Evolutionary conservation across 2,113 vertebrate genomes (phyloP), one percentile per base, ranked within the genome.

Genomic region (Chlamydotis undulata): DNA sequence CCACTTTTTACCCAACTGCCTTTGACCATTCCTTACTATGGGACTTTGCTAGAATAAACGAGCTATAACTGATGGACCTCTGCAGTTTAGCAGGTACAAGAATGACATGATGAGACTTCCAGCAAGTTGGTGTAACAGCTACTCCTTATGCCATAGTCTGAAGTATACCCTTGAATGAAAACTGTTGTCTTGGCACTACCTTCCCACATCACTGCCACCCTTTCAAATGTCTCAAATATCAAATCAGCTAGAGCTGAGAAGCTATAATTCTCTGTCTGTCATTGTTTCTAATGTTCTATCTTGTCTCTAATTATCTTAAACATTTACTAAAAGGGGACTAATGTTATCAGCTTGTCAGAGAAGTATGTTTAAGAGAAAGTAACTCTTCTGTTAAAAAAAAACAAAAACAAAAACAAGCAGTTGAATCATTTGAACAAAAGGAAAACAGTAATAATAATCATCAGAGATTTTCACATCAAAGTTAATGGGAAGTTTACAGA

Each of bases 151-250:
- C 9, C 43, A 21, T 28, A 28, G 28, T 50, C 22, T 88, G 74
- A 61, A 53, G 16, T 50, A 35, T 13, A 67, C 1, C 22, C 19
- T 82, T 55, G 35, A 11, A 19, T 79, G 23, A 70, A 45, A 94
- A 16, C n/a, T 75, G 2, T 45, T 59, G 6, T 55, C 61, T 75
- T 55, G 65, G 9, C 1, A 1, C 52, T 71, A 8, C 49, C 35
- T 83, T 45, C 12, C 39, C 31, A 28, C 26, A 71, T 41, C 26
- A 35, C 47, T 0, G 0, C 14, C n/a, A 73, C 3, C 0, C 28
- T 59, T 85, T 64, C 28, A 85, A 25, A 43, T 33, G 14, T 79
- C 50, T 86, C 67, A 80, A 41, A 69, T 39, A 21, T 61, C 53
- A 61, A 43, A 79, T 41, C 43, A 85, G 11, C 3, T 47, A 52